Percentiles rank a stretch among this genome's conserved stretches.
Evolutionary conservation across 2,113 vertebrate species (phyloP).

Genomic region (Osmerus eperlanus): DNA sequence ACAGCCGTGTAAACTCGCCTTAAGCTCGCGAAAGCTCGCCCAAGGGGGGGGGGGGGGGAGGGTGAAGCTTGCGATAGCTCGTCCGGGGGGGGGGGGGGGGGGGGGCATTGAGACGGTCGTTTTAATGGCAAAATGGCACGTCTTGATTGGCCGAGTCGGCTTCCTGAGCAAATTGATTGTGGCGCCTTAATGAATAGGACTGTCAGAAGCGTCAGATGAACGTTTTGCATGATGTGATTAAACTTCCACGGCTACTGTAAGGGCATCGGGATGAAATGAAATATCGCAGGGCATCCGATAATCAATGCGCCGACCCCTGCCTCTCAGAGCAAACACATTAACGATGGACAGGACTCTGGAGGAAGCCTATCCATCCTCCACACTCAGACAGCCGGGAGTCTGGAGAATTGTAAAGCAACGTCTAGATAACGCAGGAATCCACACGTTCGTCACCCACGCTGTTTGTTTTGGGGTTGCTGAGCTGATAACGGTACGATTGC

Average conservation of each 20-base stretch:
- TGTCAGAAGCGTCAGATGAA: constrained; percentile 11
- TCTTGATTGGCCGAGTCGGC: constrained; percentile 1
- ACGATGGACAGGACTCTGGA: background rate
- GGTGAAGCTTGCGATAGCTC: no score
- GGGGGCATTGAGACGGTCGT: background rate
- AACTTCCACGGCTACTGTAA: constrained; percentile 8
- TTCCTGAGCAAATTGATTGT: constrained; percentile 1
- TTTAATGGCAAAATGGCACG: background rate
- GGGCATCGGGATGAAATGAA: constrained; percentile 12
- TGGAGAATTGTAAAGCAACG: background rate
- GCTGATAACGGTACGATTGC: background rate
- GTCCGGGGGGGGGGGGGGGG: no score
- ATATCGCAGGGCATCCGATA: constrained; percentile 11
- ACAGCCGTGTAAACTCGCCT: no score
- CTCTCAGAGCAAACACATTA: constrained; percentile 6
- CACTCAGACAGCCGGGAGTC: background rate
- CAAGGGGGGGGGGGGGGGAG: no score
- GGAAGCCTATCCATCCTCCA: background rate
- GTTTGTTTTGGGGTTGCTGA: background rate
- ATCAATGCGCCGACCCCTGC: constrained; percentile 16
- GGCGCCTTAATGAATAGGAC: constrained; percentile 14
- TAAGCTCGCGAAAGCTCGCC: no score
- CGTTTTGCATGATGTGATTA: constrained; percentile 9
- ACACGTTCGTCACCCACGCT: background rate
- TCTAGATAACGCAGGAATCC: background rate